Conservation (phyloP, 92 coral and sea anemone species). For the Galaxea fascicularis region DNA sequence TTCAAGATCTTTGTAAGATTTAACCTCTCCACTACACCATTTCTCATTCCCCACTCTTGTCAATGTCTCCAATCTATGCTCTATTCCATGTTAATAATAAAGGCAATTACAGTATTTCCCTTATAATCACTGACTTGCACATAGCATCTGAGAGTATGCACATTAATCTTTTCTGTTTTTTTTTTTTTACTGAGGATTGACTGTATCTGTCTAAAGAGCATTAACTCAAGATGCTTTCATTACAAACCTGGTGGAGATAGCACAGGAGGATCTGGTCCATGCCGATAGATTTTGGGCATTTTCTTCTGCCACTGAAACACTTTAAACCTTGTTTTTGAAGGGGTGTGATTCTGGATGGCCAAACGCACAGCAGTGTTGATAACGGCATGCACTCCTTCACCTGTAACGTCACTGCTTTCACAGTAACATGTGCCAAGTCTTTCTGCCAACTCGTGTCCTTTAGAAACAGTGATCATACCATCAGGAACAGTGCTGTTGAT, state of each 20-base stretch:
- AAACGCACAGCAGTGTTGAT: conserved; percentile 72
- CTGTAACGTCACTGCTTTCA: conserved; percentile 78
- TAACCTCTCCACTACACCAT: too few species aligned
- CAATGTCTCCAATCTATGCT: too few species aligned
- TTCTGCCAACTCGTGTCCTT: conserved; percentile 74
- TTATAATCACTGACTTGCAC: too few species aligned
- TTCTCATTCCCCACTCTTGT: too few species aligned
- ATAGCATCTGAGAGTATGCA: too few species aligned
- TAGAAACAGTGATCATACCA: conserved; percentile 56
- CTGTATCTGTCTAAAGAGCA: too few species aligned
- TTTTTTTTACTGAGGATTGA: too few species aligned
- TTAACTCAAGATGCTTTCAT: background rate
- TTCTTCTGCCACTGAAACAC: conserved; percentile 51
- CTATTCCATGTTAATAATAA: too few species aligned
- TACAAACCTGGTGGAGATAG: conserved; percentile 87
- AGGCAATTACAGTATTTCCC: too few species aligned
- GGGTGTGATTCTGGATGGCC: conserved; percentile 49
- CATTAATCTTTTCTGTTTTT: too few species aligned
- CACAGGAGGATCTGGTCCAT: conserved; percentile 69
- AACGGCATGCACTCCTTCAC: conserved; percentile 74
- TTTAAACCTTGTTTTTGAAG: conserved; percentile 46
- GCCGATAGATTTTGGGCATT: conserved; percentile 49
- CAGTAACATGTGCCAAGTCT: conserved; percentile 79
- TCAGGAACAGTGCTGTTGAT: conserved; percentile 40
- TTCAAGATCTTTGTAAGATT: background rate